Evolutionary conservation across 2,888 invertebrate species (phyloP).

Genomic region (Polydrusus pterygomalis): DNA sequence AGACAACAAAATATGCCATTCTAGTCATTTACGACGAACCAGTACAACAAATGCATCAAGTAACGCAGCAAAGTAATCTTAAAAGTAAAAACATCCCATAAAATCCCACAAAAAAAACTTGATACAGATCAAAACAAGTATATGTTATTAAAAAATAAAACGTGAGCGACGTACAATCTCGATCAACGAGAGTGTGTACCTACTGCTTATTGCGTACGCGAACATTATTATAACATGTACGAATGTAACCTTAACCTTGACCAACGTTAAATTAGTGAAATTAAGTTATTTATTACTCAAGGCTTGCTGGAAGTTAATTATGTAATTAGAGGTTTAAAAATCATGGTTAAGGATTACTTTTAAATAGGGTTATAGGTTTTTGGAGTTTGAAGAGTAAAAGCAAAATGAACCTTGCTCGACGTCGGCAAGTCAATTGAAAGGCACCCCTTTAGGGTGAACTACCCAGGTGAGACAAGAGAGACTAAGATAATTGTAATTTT

Average conservation of each 20-base stretch:
- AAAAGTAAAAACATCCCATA: neutral
- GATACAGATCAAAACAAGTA: conserved; percentile 8
- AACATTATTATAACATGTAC: conserved; percentile 10
- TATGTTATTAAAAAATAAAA: conserved; percentile 5
- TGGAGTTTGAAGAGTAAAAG: too few species aligned
- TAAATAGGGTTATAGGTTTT: too few species aligned
- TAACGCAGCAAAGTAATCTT: too few species aligned
- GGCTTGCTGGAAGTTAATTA: neutral
- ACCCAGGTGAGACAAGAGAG: too few species aligned
- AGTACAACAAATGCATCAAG: too few species aligned
- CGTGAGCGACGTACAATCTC: conserved; percentile 6
- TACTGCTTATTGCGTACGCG: neutral
- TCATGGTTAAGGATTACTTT: conserved; percentile 9
- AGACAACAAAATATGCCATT: too few species aligned
- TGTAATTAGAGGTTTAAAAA: conserved; percentile 6
- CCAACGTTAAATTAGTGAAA: conserved; percentile 6
- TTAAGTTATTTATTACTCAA: conserved; percentile 7
- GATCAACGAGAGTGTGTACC: neutral
- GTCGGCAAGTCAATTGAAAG: too few species aligned
- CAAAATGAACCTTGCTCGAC: too few species aligned
- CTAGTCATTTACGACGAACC: too few species aligned
- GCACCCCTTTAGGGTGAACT: too few species aligned
- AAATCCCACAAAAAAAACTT: neutral
- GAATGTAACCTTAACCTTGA: conserved; percentile 21
- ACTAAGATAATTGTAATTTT: too few species aligned